These are phyloP conservation scores for Egretta garzetta DNA, from an alignment of 2,113 vertebrate genomes.

Conservation along the genomic window DNA sequence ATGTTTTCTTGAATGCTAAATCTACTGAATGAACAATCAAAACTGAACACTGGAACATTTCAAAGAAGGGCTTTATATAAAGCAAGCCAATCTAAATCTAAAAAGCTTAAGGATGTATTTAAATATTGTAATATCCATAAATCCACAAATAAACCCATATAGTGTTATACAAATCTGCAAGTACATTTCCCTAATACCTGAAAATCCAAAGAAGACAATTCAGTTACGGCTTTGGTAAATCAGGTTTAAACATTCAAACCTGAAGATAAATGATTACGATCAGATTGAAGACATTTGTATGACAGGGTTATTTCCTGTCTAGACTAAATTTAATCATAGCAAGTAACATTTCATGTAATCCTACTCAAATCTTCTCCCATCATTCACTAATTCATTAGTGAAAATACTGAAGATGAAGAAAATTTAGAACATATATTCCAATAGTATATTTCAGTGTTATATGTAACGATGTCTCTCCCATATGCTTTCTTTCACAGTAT, in stretches of 20 bases:
- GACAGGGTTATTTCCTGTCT: neutral
- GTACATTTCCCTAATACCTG: neutral
- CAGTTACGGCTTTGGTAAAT: neutral
- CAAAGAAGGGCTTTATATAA: neutral
- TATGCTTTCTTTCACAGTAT: neutral
- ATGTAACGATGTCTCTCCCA: neutral
- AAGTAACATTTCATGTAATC: neutral
- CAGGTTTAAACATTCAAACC: neutral
- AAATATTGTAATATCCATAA: neutral
- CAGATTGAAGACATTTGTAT: neutral
- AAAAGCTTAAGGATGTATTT: neutral
- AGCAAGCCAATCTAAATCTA: neutral
- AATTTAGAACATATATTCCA: neutral
- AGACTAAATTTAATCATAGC: neutral
- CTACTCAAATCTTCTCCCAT: neutral
- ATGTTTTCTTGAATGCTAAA: neutral
- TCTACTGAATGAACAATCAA: neutral
- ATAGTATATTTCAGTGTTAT: neutral
- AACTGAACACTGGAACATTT: neutral
- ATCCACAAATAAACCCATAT: neutral
- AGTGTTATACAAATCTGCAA: neutral
- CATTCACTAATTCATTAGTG: neutral
- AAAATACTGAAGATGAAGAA: constrained; percentile 2
- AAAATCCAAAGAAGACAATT: neutral
- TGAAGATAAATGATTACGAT: neutral